phyloP scores from a whole-genome alignment of 2,797 vertebrate genomes.

The Austrolebias charrua region DNA sequence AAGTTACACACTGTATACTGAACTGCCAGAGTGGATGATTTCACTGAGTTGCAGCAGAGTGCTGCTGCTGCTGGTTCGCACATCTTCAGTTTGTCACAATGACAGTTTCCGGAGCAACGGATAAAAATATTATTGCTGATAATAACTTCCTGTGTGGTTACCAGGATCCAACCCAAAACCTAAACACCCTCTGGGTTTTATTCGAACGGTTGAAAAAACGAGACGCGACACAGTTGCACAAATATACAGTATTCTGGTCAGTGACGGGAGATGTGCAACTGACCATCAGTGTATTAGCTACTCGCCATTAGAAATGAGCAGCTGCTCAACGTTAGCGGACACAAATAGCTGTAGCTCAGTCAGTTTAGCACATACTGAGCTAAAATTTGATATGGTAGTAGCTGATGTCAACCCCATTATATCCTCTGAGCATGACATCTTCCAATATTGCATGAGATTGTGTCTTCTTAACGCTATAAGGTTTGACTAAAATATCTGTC shows the following conservation, averaged over 20 bases:
- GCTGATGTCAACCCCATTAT: no score
- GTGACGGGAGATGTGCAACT: constrained; percentile 27
- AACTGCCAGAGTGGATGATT: not conserved
- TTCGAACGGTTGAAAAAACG: constrained; percentile 14
- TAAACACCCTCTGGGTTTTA: constrained; percentile 4
- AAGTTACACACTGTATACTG: not conserved
- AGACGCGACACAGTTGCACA: constrained; percentile 14
- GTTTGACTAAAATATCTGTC: no score
- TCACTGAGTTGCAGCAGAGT: no score
- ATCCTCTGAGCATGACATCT: no score
- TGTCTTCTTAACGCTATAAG: no score
- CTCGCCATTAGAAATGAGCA: no score
- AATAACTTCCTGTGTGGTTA: constrained; percentile 65
- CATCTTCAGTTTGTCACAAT: constrained; percentile 12
- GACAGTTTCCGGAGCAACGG: constrained; percentile 34
- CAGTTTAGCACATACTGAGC: no score
- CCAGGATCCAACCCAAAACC: constrained; percentile 17
- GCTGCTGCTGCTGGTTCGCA: not conserved
- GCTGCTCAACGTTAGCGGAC: no score
- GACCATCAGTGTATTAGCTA: not conserved
- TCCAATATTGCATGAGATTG: no score
- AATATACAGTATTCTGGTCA: not conserved
- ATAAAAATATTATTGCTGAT: constrained; percentile 54
- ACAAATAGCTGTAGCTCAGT: no score
- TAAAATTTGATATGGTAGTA: no score